phyloP scores from a whole-genome alignment of 2,113 vertebrate species.

The Leptosomus discolor region DNA sequence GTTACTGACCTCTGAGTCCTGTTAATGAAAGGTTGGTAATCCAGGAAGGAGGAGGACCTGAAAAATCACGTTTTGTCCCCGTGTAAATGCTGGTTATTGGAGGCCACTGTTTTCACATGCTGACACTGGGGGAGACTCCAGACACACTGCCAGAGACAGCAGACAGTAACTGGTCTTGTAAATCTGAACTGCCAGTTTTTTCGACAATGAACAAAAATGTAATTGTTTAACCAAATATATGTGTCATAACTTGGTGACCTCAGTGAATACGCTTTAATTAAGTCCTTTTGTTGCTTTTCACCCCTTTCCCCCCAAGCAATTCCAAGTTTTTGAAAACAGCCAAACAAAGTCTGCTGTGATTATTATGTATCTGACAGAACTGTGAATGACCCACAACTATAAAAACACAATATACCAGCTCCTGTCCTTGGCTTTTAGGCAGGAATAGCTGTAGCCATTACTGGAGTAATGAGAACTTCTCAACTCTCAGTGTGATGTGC shows the following conservation, averaged over 20 bases:
- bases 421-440: conserved; percentile 5
- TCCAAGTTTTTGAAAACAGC: conserved; percentile 37
- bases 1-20: background rate
- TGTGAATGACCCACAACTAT: conserved; percentile 36
- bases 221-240: conserved; percentile 53
- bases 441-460: background rate
- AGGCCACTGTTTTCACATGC: background rate
- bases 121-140: background rate
- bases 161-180: background rate
- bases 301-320: background rate
- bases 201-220: conserved; percentile 52
- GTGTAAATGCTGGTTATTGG: background rate
- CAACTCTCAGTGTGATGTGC: background rate
- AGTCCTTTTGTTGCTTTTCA: conserved; percentile 58
- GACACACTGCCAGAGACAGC: background rate
- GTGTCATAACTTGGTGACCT: conserved; percentile 58
- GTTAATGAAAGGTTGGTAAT: conserved; percentile 23
- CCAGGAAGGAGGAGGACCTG: background rate
- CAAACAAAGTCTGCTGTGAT: conserved; percentile 29
- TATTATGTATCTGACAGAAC: conserved; percentile 32
- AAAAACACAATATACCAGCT: conserved; percentile 36
- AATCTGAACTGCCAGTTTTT: conserved; percentile 37
- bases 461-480: background rate
- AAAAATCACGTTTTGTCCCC: conserved; percentile 4
- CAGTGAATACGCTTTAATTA: conserved; percentile 36